Evolutionary conservation across 2,113 vertebrate species (phyloP).

Genomic region (Tringa solitaria): DNA sequence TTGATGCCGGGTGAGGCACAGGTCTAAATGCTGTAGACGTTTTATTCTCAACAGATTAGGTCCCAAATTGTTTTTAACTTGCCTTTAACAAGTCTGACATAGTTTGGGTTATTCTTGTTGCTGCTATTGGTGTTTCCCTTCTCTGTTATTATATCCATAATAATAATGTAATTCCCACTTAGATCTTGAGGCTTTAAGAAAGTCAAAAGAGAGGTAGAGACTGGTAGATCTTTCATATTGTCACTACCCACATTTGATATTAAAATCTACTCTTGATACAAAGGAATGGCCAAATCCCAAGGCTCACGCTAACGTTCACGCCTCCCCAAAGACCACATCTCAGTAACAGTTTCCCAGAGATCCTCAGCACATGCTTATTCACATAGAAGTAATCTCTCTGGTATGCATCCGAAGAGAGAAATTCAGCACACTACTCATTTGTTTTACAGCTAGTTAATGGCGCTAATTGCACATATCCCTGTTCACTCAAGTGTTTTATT

Average conservation of each 20-base stretch:
- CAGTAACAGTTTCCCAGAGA: neutral
- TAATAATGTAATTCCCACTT: neutral
- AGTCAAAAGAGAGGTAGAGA: neutral
- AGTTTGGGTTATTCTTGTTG: neutral
- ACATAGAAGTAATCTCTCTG: neutral
- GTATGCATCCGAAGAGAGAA: neutral
- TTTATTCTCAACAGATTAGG: neutral
- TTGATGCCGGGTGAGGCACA: neutral
- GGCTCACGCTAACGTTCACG: accelerated
- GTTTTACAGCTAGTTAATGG: neutral
- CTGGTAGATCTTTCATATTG: neutral
- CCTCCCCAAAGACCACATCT: neutral
- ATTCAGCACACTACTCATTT: neutral
- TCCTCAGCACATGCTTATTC: neutral
- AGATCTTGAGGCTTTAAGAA: neutral
- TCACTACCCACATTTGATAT: neutral
- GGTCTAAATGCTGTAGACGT: neutral
- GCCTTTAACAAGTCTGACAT: neutral
- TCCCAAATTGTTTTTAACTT: neutral
- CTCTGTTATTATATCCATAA: neutral
- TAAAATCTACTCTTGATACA: neutral
- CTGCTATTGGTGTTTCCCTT: neutral
- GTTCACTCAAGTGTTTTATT: neutral
- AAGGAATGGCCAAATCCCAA: neutral
- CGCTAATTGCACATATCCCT: neutral